These are phyloP conservation scores for Galemys pyrenaicus DNA, from an alignment of 2,113 vertebrate species.

Conservation along the genomic window DNA sequence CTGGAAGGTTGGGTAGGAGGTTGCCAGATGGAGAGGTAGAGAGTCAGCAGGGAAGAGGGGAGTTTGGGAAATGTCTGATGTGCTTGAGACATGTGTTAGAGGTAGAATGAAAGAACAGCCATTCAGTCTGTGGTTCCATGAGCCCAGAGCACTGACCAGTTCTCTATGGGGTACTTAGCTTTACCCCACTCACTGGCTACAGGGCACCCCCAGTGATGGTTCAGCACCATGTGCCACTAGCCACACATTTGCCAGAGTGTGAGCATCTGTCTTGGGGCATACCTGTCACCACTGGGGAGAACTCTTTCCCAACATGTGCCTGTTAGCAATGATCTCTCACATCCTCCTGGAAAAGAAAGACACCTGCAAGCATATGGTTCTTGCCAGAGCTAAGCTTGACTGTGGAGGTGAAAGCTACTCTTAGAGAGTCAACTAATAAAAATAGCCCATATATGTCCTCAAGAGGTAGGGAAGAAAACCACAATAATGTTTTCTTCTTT, in stretches of 20 bases:
- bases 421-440: neutral
- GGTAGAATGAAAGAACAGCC: neutral
- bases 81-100: too few relatives aligned
- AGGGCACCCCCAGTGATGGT: neutral
- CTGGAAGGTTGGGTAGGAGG: neutral
- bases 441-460: neutral
- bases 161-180: neutral
- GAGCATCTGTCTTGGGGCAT: neutral
- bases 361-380: neutral
- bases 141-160: neutral
- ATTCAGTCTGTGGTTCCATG: too few relatives aligned
- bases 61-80: neutral
- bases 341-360: conserved; percentile 1
- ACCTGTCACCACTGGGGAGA: neutral
- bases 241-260: neutral
- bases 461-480: neutral
- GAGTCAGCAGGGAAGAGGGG: neutral
- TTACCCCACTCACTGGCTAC: neutral
- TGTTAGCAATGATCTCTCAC: neutral
- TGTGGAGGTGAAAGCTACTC: neutral
- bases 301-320: neutral
- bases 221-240: neutral
- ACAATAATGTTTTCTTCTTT: conserved; percentile 3
- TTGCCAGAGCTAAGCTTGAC: neutral
- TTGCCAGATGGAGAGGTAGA: neutral